Conservation (phyloP, 2,113 vertebrate genomes). For the Dromas ardeola region DNA sequence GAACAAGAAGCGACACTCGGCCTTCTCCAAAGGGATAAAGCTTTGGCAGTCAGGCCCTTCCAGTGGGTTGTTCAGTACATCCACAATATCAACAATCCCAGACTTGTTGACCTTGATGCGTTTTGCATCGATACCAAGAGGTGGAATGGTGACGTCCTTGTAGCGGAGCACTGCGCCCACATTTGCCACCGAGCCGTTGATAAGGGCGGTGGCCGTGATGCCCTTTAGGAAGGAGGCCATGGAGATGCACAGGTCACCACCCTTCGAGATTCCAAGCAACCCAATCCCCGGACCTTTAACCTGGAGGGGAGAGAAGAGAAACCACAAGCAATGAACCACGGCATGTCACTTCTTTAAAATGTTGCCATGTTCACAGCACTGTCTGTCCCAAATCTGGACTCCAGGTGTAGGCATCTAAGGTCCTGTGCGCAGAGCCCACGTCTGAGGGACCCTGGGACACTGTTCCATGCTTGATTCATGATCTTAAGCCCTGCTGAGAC, state of each 20-base stretch:
- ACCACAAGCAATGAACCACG: neutral
- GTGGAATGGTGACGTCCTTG: constrained; percentile 75
- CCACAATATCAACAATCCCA: constrained; percentile 73
- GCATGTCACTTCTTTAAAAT: neutral
- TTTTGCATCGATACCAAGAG: neutral
- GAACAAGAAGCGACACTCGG: constrained; percentile 83
- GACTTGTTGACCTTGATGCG: constrained; percentile 57
- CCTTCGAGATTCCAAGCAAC: constrained; percentile 85
- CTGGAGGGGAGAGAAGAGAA: constrained; percentile 54
- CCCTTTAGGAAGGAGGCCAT: constrained; percentile 87
- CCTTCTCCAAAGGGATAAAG: constrained; percentile 85
- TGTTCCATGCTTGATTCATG: neutral
- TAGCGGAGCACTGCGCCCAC: constrained; percentile 64
- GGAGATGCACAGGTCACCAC: constrained; percentile 82
- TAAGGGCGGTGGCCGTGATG: constrained; percentile 80
- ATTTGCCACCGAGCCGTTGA: constrained; percentile 83
- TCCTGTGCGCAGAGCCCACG: neutral
- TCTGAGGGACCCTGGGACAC: neutral
- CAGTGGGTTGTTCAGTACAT: constrained; percentile 69
- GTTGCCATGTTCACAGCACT: neutral
- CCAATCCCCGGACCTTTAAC: constrained; percentile 81
- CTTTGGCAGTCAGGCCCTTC: constrained; percentile 66
- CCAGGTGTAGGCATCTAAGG: neutral
- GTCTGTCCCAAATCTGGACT: neutral
- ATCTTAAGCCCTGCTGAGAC: neutral